Base-by-base conservation (phyloP, 37 sponge, comb jelly and placozoan species). In the Dysidea cf. avara region DNA sequence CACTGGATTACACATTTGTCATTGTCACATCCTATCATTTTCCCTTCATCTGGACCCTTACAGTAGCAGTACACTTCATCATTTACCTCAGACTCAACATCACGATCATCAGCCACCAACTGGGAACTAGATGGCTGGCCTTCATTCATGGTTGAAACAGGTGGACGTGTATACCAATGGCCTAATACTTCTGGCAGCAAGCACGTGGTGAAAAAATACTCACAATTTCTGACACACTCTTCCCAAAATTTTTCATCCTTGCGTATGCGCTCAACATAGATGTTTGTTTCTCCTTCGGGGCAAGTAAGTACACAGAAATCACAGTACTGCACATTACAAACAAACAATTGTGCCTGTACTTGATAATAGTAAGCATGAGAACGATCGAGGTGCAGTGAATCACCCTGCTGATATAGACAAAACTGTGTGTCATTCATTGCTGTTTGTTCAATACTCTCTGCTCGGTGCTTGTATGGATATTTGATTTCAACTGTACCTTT, bases 21-120 rank as follows among this genome's bases (percentile, higher is more conserved):
- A 30, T 84, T 84, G 50, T 84, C 85, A 39, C 73, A 84, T 16
- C 66, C 78, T n/a, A 84, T 51, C 85, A 84, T 84, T 31, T 69
- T 49, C 21, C 85, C 85, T 33, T 76, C 59, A 5, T 71, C 77
- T 24, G 64, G 68, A 29, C 52, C 51, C 18, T 71, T 53, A 63
- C 78, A 84, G 48, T 84, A 77, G 53, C 84, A 84, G 34, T 77
- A 84, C 26, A 39, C 9, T 43, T 12, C 7, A 12, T 5, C 7
- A 43, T 43, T 9, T 43, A 43, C 9, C 5, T 5, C 46, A 43
- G 46, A 43, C 46, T 43, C 7, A 12, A 12, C 46, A 43, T 43
- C 46, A 43, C 46, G 46, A n/a, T n/a, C n/a, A n/a, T n/a, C n/a
- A n/a, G n/a, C n/a, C n/a, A n/a, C n/a, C n/a, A n/a, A n/a, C n/a